Evolutionary conservation across 2,888 invertebrate species (phyloP).

Genomic region (Rosalia funebris): DNA sequence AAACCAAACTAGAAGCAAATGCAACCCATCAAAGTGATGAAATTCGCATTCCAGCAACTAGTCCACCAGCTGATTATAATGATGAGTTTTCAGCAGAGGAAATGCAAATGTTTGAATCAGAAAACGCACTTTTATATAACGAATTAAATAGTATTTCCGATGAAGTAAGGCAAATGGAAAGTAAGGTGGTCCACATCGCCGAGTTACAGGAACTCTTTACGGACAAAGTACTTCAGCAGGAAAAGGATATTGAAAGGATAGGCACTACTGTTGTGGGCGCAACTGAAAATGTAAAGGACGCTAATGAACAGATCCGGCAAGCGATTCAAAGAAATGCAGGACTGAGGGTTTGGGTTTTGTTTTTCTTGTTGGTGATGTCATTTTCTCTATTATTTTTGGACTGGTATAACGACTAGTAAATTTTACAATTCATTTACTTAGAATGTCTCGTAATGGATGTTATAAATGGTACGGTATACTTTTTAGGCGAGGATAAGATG

Average conservation of each 20-base stretch:
- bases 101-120: conserved; percentile 91
- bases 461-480: too few relatives aligned
- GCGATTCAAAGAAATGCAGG: conserved; percentile 98
- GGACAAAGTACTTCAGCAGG: conserved; percentile 94
- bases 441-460: too few relatives aligned
- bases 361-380: conserved; percentile 95
- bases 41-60: conserved; percentile 24
- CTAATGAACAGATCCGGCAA: conserved; percentile 96
- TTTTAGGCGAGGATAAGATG: too few relatives aligned
- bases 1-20: conserved; percentile 29
- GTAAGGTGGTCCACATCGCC: conserved; percentile 94
- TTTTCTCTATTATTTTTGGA: conserved; percentile 95
- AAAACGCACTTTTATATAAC: conserved; percentile 87
- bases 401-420: conserved; percentile 91
- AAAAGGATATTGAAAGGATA: conserved; percentile 91
- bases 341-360: conserved; percentile 91
- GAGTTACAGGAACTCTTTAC: conserved; percentile 95
- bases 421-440: too few relatives aligned
- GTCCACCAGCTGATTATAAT: conserved; percentile 64
- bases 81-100: conserved; percentile 84
- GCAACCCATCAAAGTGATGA: conserved; percentile 26
- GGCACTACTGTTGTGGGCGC: conserved; percentile 88
- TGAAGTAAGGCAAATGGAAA: conserved; percentile 90
- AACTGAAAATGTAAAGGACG: conserved; percentile 95
- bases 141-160: conserved; percentile 89